Evolutionary conservation across 2,888 invertebrate genomes (phyloP).

Genomic region (Charanyca ferruginea): DNA sequence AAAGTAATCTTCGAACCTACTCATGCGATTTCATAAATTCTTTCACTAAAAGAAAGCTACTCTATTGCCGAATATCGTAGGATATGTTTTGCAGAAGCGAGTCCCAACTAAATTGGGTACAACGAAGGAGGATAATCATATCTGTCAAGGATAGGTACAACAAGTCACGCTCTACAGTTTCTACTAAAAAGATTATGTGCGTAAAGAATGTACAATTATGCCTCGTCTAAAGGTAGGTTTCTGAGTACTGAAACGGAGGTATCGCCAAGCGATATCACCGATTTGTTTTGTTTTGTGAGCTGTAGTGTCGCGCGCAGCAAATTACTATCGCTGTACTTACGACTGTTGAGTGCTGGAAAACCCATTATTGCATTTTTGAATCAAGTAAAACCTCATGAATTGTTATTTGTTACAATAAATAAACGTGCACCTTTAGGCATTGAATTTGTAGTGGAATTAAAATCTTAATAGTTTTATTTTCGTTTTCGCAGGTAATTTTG

Average conservation of each 20-base stretch:
- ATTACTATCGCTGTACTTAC: slow-evolving; percentile 1
- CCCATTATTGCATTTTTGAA: background rate
- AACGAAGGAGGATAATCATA: too few species aligned
- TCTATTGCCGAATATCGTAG: too few species aligned
- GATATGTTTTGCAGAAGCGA: too few species aligned
- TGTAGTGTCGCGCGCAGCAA: slow-evolving; percentile 24
- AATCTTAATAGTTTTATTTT: background rate
- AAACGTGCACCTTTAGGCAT: background rate
- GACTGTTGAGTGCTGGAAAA: slow-evolving; percentile 17
- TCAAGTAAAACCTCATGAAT: background rate
- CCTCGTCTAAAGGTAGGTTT: slow-evolving; percentile 33
- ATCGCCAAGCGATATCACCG: slow-evolving; percentile 51
- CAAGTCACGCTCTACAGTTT: background rate
- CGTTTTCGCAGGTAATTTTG: background rate
- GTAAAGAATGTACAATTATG: slow-evolving; percentile 18
- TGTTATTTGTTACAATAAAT: background rate
- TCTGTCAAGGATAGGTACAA: background rate
- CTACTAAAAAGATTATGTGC: slow-evolving; percentile 11
- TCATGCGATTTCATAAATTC: too few species aligned
- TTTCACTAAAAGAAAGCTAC: too few species aligned
- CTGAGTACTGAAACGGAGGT: slow-evolving; percentile 43
- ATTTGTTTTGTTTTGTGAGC: slow-evolving; percentile 55
- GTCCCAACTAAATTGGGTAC: too few species aligned
- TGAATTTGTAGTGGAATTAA: background rate
- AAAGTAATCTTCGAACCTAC: too few species aligned